A percentile compares a stretch with the other conserved stretches of the same genome.
Evolutionary conservation across 2,888 invertebrate genomes (phyloP).

Genomic region (Antitype chi): DNA sequence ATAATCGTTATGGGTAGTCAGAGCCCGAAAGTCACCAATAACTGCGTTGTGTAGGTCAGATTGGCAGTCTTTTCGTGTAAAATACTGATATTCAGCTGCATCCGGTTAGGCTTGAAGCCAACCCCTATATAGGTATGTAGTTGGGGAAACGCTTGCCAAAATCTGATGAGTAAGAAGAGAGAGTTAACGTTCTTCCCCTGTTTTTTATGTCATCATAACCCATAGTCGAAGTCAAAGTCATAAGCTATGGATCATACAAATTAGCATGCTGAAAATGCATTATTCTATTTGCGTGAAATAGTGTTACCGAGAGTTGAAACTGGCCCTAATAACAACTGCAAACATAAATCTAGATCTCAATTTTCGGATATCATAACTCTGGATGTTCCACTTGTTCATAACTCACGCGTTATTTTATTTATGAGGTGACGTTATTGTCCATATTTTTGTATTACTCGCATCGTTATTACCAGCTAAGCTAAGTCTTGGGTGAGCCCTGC

Average conservation of each 20-base stretch:
- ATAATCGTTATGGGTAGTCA: no score
- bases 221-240: neutral
- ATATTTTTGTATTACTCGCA: slow-evolving; percentile 56
- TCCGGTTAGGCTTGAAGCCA: no score
- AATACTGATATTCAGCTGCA: no score
- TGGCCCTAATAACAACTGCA: slow-evolving; percentile 38
- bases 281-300: slow-evolving; percentile 10
- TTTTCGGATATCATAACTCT: slow-evolving; percentile 55
- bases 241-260: neutral
- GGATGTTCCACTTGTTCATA: slow-evolving; percentile 55
- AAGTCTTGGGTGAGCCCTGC: slow-evolving; percentile 9
- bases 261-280: slow-evolving; percentile 4
- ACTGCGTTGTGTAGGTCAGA: no score
- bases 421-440: slow-evolving; percentile 59
- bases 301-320: slow-evolving; percentile 11
- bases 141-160: neutral
- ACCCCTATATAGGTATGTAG: no score
- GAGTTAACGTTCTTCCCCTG: neutral
- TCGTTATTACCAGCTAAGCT: slow-evolving; percentile 43
- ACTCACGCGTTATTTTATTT: slow-evolving; percentile 59
- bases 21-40: no score
- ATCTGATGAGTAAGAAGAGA: neutral
- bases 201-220: neutral
- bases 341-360: slow-evolving; percentile 59
- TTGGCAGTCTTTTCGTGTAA: no score